Conservation (phyloP, 2,797 vertebrate species). For the Phrynocephalus forsythii region DNA sequence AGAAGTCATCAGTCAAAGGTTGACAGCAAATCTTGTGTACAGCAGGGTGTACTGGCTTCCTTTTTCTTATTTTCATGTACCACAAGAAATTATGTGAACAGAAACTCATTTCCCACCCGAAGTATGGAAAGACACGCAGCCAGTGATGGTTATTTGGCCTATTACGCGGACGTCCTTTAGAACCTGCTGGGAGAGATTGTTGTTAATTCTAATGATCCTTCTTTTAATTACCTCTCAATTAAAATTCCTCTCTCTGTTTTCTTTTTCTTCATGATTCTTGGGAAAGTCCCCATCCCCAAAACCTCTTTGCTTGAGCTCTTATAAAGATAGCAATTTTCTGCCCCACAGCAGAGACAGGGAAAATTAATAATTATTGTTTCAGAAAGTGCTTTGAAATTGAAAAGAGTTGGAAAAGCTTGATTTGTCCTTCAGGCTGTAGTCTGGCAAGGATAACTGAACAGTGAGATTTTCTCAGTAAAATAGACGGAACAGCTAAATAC, state of each 20-base stretch:
- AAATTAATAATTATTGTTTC: slow-evolving; percentile 20
- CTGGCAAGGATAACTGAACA: neutral
- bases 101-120: neutral
- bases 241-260: slow-evolving; percentile 13
- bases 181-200: slow-evolving; percentile 24
- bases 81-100: neutral
- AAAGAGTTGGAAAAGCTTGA: slow-evolving; percentile 8
- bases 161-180: neutral
- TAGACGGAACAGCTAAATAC: neutral
- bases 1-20: neutral
- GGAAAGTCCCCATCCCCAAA: slow-evolving; percentile 25
- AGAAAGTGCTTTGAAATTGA: slow-evolving; percentile 33
- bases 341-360: slow-evolving; percentile 2
- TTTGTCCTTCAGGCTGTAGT: neutral
- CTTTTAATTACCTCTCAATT: slow-evolving; percentile 22
- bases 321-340: slow-evolving; percentile 2
- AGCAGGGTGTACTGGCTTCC: neutral
- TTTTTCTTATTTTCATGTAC: neutral
- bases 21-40: neutral
- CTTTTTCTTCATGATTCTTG: slow-evolving; percentile 3
- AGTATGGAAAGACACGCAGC: neutral
- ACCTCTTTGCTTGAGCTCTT: slow-evolving; percentile 1
- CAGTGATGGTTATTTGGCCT: slow-evolving; percentile 2
- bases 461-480: neutral
- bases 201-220: slow-evolving; percentile 40